Base-by-base conservation (phyloP, 2,888 invertebrate genomes). In the Scelioninae gen. 1 region DNA sequence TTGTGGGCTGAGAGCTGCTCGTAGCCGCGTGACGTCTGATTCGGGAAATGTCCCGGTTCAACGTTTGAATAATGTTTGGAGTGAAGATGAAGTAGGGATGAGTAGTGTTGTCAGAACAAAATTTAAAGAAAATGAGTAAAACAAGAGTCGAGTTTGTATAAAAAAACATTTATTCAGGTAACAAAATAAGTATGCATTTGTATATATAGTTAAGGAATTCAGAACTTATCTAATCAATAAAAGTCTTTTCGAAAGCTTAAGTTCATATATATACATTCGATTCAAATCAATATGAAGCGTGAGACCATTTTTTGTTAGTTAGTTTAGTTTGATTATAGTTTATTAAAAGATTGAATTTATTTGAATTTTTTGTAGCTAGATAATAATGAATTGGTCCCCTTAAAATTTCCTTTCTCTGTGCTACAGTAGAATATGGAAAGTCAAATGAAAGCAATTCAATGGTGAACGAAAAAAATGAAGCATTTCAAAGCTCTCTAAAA, bases 1-100 rank as follows among this genome's bases (percentile, higher is more conserved):
- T 89, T 79, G 88, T 90, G 89, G 90, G 90, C 89, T 90, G 89
- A 90, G 88, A 88, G 86, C 85, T 89, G 86, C 87, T 88, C 88
- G 87, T 87, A 87, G 84, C 83, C 79, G 74, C 72, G 63, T 74
- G 58, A 62, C 74, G 66, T 80, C 58, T 76, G 53, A 71, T 68
- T 82, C 79, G 82, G 72, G 62, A 78, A 77, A 84, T 78, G 82
- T 74, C 82, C 78, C 65, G 74, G 80, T 81, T 63, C 80, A 75
- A 63, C 77, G 77, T 23, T 23, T 23, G 23, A 23, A 23, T 23
- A 23, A 23, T 49, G 40, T 34, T 40, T 38, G 53, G 56, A 66
- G 38, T 43, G 23, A 60, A 56, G 23, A 34, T 15, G 45, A 69
- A n/a, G 40, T 40, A 40, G 43, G 60, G 62, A 62, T 65, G 31